Evolutionary conservation across 2,113 vertebrate genomes (phyloP), one percentile per base, ranked within the genome.

Genomic region (Daphoenositta chrysoptera): DNA sequence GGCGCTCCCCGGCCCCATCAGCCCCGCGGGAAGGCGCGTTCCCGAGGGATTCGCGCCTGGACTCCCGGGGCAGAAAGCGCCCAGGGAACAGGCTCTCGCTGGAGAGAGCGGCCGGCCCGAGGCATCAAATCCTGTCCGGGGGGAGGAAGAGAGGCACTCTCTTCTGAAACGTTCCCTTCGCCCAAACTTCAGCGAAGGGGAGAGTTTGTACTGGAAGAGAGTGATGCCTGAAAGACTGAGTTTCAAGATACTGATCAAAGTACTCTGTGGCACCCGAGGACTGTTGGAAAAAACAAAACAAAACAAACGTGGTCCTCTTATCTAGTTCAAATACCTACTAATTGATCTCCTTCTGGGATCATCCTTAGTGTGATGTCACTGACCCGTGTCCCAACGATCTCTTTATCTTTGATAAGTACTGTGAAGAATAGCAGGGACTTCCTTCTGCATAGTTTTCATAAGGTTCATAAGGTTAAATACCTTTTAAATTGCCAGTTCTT

Each of bases 41-140:
- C 35, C 31, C 18, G 4, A 4, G 54, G n/a, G 35, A 53, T 50
- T 63, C 15, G 13, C 9, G 0, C 28, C 53, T 11, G 66, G 12
- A 9, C 28, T 44, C 20, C 12, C 4, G 5, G 6, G 10, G 17
- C 1, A 40, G 18, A 7, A 60, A 47, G 20, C 0, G 8, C 18
- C 22, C 6, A 35, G 39, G 48, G 33, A 80, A 11, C 6, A 2
- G 40, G 30, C 10, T 75, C 17, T 40, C 9, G 2, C 22, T 42
- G 51, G 16, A 44, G 24, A 10, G 37, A 9, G 20, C 11, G 6
- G 18, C 19, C 7, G 2, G 27, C 11, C 47, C 10, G 18, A 35
- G 21, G 19, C 28, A 44, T 9, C 56, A 44, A 47, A 44, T 31
- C 45, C 57, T 13, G 3, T 12, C 27, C 6, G 7, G 19, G 57